Conservation (phyloP, 2,888 invertebrate species). For the Lithosia quadra region DNA sequence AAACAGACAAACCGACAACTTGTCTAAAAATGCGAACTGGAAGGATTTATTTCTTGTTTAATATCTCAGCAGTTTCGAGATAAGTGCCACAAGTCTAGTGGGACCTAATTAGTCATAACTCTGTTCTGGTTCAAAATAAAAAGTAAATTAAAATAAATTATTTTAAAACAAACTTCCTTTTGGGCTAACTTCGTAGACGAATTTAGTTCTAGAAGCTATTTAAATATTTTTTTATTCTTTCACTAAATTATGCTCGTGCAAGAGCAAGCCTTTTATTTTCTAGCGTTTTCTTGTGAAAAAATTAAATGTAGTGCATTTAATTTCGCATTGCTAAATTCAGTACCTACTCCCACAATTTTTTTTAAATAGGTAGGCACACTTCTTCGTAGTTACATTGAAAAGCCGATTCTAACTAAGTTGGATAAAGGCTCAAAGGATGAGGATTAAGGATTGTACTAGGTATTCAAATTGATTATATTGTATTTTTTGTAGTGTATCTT, state of each 20-base stretch:
- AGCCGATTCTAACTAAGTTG: too few relatives aligned
- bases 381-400: too few relatives aligned
- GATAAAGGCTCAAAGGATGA: too few relatives aligned
- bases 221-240: not conserved
- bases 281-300: not conserved
- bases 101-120: not conserved
- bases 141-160: not conserved
- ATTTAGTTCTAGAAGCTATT: not conserved
- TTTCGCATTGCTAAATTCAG: too few relatives aligned
- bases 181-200: not conserved
- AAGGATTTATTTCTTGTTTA: not conserved
- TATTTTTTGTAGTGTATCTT: too few relatives aligned
- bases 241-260: not conserved
- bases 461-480: too few relatives aligned
- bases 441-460: too few relatives aligned
- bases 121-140: not conserved
- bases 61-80: not conserved
- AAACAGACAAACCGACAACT: too few relatives aligned
- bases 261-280: not conserved
- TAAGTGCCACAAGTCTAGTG: not conserved
- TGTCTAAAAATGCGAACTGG: too few relatives aligned
- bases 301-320: too few relatives aligned
- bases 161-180: not conserved
- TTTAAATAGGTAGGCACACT: too few relatives aligned
- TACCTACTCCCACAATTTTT: too few relatives aligned